Evolutionary conservation across 2,888 invertebrate species (phyloP), one percentile per base, ranked within the genome.

Genomic region (Monoplex corrugatus): DNA sequence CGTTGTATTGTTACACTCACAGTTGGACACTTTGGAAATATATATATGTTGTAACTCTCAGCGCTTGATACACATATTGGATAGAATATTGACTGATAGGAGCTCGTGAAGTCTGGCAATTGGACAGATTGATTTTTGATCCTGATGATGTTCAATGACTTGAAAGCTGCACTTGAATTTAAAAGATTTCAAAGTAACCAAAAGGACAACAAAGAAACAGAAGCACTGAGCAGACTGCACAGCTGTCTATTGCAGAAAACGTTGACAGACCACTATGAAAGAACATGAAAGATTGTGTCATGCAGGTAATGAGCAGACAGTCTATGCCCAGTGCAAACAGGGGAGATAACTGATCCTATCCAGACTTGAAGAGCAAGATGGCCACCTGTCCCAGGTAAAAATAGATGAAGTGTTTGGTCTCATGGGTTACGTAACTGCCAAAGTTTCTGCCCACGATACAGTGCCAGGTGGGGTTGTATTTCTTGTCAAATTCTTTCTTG

Each of bases 401-500:
- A 97, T 99, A 99, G 97, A 99, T 99, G 97, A 99, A 99, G 97
- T 99, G 99, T 96, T 99, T 98, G 92, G 99, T 99, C 97, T 99
- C 99, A 63, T 94, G 94, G 43, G 94, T 94, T n/a, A 99, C 94
- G 89, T 94, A 95, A 95, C 98, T 98, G 95, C 99, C 99, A 96
- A 99, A 99, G 97, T 99, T 99, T 95, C 99, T 97, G 90, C 99
- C 99, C 93, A 99, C 99, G 96, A 99, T 99, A 97, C 99, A 99
- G 89, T 99, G 99, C 99, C 99, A 99, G 96, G 99, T 99, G 89
- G 99, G 99, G 96, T 99, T 99, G 97, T 99, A 99, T 96, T 99
- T 99, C 97, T 99, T 99, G 97, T 99, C 99, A 96, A 99, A 99
- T 96, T 99, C 99, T 96, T 99, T 99, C 97, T 99, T 99, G 96